These are phyloP conservation scores for Agapornis roseicollis DNA, from an alignment of 2,113 vertebrate species.

Conservation along the genomic window DNA sequence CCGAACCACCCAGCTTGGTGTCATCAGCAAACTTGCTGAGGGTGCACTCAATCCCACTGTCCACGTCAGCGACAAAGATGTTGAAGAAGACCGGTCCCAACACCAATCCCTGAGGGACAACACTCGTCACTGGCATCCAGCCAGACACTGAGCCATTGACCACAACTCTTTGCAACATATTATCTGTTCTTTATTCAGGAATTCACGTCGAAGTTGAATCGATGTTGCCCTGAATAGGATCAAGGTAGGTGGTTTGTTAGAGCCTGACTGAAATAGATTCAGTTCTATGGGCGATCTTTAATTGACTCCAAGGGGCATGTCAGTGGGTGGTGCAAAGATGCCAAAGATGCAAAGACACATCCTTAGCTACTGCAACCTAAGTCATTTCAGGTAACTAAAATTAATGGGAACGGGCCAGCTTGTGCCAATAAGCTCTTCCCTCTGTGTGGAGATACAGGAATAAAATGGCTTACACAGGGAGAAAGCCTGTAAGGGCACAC, in stretches of 20 bases:
- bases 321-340: neutral
- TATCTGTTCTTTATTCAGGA: neutral
- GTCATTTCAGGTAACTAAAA: neutral
- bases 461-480: neutral
- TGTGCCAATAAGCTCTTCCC: neutral
- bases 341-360: neutral
- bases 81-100: too few relatives aligned
- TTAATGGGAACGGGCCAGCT: neutral
- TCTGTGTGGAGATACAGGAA: neutral
- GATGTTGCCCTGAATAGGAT: neutral
- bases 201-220: accelerated
- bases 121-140: too few relatives aligned
- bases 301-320: neutral
- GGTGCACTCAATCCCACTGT: too few relatives aligned
- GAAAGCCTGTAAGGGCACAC: neutral
- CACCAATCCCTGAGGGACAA: too few relatives aligned
- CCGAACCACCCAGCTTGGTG: too few relatives aligned
- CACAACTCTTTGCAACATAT: too few relatives aligned
- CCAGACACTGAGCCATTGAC: too few relatives aligned
- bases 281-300: neutral
- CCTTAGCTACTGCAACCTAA: neutral
- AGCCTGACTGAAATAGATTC: neutral
- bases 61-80: too few relatives aligned
- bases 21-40: too few relatives aligned
- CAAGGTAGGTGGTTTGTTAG: neutral